These are phyloP conservation scores for Phasianus colchicus DNA, from an alignment of 2,113 vertebrate genomes.

Conservation along the genomic window DNA sequence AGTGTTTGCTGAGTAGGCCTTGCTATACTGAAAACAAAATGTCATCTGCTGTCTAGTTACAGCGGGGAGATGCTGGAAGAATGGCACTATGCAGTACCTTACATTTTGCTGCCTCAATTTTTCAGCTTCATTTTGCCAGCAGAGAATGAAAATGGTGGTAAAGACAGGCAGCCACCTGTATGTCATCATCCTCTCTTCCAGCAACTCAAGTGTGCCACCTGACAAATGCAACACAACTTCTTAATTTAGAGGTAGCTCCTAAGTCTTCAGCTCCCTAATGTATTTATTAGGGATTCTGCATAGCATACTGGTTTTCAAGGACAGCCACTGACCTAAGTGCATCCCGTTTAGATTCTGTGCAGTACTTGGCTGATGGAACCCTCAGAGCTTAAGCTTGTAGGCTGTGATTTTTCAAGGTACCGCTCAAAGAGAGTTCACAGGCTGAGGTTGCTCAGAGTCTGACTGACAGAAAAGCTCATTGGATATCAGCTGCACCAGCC, in stretches of 20 bases:
- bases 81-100: accelerated
- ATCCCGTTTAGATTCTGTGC: neutral
- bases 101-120: neutral
- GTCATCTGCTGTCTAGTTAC: neutral
- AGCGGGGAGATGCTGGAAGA: neutral
- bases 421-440: neutral
- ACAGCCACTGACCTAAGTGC: neutral
- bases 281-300: neutral
- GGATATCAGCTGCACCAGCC: neutral
- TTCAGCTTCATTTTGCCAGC: neutral
- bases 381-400: neutral
- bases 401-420: neutral
- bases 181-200: neutral
- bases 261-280: neutral
- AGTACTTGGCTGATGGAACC: neutral
- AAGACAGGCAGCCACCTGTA: neutral
- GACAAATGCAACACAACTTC: neutral
- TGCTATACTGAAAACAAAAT: neutral
- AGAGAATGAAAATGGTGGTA: neutral
- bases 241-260: neutral
- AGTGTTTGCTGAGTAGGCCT: neutral
- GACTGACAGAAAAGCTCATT: neutral
- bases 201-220: neutral
- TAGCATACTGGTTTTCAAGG: neutral
- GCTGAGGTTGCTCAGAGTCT: neutral